A percentile compares a stretch with the other conserved stretches of the same genome.
phyloP scores from a whole-genome alignment of 2,113 vertebrate species.

The Psittacara wagleri region DNA sequence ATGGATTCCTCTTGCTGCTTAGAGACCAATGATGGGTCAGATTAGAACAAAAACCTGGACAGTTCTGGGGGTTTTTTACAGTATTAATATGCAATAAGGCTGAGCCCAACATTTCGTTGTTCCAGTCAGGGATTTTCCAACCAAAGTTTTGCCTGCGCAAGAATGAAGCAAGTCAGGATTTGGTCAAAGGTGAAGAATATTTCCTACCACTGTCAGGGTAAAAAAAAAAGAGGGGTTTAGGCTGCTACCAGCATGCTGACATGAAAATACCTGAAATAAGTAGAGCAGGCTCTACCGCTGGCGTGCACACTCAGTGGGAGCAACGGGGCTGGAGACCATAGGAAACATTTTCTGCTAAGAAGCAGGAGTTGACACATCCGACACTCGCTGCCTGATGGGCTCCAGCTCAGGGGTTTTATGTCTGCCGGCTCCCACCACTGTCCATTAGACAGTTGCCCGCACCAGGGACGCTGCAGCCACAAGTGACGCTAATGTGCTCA shows the following conservation, averaged over 20 bases:
- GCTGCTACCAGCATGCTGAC: not conserved
- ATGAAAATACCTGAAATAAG: slow-evolving; percentile 41
- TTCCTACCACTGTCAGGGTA: not conserved
- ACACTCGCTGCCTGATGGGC: slow-evolving; percentile 30
- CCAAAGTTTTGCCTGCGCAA: not conserved
- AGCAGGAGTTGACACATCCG: slow-evolving; percentile 37
- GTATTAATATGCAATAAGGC: not conserved
- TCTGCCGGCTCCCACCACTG: slow-evolving; percentile 52
- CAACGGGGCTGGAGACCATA: not conserved
- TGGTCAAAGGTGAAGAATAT: not conserved
- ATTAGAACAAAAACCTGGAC: slow-evolving; percentile 16
- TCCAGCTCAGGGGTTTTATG: slow-evolving; percentile 41
- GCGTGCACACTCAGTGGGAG: slow-evolving; percentile 18
- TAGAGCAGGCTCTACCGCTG: slow-evolving; percentile 37
- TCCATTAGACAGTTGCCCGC: slow-evolving; percentile 27
- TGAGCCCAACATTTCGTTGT: not conserved
- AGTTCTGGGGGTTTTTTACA: not conserved
- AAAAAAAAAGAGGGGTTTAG: not conserved
- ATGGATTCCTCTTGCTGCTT: not conserved
- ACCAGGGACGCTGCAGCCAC: slow-evolving; percentile 29
- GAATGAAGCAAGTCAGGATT: not conserved
- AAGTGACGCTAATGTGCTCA: slow-evolving; percentile 55
- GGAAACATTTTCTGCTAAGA: slow-evolving; percentile 32
- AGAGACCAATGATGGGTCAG: not conserved
- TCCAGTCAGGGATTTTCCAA: not conserved